Base-by-base conservation (phyloP, 2,888 invertebrate species). In the Elysia crispata region DNA sequence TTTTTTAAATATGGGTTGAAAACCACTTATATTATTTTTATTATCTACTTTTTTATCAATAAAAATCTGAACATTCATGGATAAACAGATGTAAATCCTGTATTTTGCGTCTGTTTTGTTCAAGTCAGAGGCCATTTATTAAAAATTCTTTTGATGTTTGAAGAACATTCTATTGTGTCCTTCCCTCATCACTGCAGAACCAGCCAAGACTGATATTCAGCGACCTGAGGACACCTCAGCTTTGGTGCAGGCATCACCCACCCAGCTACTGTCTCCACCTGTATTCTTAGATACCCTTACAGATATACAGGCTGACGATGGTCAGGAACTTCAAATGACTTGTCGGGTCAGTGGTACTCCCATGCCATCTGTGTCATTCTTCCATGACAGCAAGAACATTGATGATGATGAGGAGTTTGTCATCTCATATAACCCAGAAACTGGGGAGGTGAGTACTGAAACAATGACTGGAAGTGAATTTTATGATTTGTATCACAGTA, bases 331-430 rank as follows among this genome's bases (percentile, higher is more conserved):
- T 5, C 86, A 84, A 41, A 76, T 92, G 76, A 86, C 85, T 33
- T 91, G 91, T 82, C 86, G 86, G 74, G 89, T 92, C 50, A 86
- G 85, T 60, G 92, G 92, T 23, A 85, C 86, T 31, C 92, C 92
- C 8, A 85, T 86, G 84, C 91, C 92, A 23, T 72, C 76, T 41
- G 84, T 92, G 60, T 89, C 90, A 41, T 92, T 91, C 90, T 92
- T 90, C 86, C 91, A 92, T 82, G 91, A 92, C 85, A 90, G 90
- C 77, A 88, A 89, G 81, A 90, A 90, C 81, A 92, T 92, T 76
- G 91, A 91, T 83, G 88, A 90, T 28, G 88, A 89, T 83, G 91
- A 92, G 75, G 92, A 92, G 78, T 91, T 90, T 86, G 91, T 91
- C 77, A 90, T 92, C 77, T 89, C 87, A 33, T 91, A 90, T 84